phyloP scores from a whole-genome alignment of 1,140 invertebrate genomes.

The Littorina saxatilis region DNA sequence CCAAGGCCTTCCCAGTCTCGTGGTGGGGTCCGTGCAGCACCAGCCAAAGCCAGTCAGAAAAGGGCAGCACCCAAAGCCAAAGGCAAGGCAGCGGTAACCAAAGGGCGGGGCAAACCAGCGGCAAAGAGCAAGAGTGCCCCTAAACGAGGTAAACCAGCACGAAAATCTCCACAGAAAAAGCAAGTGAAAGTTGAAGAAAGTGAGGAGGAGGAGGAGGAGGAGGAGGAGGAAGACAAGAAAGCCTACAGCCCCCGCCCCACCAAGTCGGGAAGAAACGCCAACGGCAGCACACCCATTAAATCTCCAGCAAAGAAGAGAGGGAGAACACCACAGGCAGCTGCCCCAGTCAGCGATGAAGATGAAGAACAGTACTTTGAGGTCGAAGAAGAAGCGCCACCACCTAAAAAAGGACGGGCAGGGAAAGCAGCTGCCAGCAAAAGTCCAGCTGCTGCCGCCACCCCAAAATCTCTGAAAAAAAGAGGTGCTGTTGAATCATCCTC shows the following conservation, averaged over 20 bases:
- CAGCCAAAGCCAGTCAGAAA: background rate
- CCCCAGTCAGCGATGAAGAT: background rate
- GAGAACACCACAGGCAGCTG: background rate
- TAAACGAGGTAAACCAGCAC: background rate
- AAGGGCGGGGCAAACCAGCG: background rate
- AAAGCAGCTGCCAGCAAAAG: background rate
- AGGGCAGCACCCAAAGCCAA: background rate
- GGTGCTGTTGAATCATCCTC: background rate
- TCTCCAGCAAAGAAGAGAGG: background rate
- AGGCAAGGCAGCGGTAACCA: background rate
- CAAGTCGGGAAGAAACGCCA: background rate
- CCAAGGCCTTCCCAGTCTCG: constrained; percentile 37
- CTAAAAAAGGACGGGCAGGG: background rate
- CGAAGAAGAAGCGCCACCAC: background rate
- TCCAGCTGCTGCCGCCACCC: background rate
- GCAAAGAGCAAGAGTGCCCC: background rate
- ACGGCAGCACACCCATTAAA: background rate
- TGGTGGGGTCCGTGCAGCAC: background rate
- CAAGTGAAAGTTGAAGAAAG: background rate
- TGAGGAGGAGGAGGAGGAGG: constrained; percentile 11
- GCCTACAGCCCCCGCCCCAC: background rate
- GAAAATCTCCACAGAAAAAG: background rate
- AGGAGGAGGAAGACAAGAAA: background rate
- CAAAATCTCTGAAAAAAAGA: background rate
- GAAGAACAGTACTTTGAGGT: constrained; percentile 21